These are phyloP conservation scores for Hyposoter dolosus DNA, from an alignment of 2,888 invertebrate genomes.

Conservation along the genomic window DNA sequence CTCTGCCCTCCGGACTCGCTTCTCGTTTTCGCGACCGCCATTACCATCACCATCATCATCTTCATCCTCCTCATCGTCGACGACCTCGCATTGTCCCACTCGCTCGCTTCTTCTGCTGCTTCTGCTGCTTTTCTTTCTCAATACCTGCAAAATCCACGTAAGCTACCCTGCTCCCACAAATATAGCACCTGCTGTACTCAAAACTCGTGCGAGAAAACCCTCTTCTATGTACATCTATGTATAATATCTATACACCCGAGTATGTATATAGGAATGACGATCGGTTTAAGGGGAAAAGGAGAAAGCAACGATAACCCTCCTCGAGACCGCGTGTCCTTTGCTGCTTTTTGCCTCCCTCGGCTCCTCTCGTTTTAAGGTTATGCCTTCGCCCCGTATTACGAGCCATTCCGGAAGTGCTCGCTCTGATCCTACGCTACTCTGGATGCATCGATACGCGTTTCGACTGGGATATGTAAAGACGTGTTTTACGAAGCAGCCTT, in stretches of 20 bases:
- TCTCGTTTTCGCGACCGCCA: constrained; percentile 51
- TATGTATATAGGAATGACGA: constrained; percentile 15
- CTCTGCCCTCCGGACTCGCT: constrained; percentile 25
- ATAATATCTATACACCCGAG: neutral
- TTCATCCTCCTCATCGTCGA: constrained; percentile 7
- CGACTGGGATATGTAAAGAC: constrained; percentile 16
- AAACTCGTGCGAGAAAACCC: neutral
- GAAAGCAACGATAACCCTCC: constrained; percentile 19
- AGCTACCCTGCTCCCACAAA: constrained; percentile 13
- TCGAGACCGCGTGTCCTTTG: constrained; percentile 70
- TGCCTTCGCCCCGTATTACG: constrained; percentile 81
- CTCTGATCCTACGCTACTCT: constrained; percentile 72
- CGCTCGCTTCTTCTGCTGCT: constrained; percentile 1
- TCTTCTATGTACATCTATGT: neutral
- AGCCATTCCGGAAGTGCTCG: constrained; percentile 77
- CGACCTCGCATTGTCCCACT: constrained; percentile 38
- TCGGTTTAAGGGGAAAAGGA: constrained; percentile 3
- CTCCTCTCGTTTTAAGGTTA: constrained; percentile 82
- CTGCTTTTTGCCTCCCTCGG: constrained; percentile 63
- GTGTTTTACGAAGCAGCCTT: constrained; percentile 77
- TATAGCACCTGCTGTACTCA: neutral
- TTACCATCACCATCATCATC: constrained; percentile 46
- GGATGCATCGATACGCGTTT: neutral
- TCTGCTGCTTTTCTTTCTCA: no score
- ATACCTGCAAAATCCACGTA: constrained; percentile 48